Evolutionary conservation across 2,888 invertebrate species (phyloP), one percentile per base, ranked within the genome.

Genomic region (Nymphalis polychloros): DNA sequence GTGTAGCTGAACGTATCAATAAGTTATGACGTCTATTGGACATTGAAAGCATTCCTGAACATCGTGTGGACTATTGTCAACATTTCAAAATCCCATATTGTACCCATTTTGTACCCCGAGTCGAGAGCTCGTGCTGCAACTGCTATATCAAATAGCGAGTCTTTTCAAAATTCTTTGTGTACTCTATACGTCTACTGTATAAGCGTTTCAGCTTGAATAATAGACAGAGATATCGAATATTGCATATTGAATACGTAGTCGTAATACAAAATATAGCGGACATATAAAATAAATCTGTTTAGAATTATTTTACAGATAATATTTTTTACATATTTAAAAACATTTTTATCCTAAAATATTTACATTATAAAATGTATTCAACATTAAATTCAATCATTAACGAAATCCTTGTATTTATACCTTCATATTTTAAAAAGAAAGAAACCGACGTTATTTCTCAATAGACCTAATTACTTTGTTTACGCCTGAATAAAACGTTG

Each of bases 81-180:
- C 70, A 62, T 67, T 70, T 70, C 57, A 48, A 64, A 64, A 60
- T 68, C 53, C 27, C 53, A 62, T 64, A 67, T 67, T 67, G 64
- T 67, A 53, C 59, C 20, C 53, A 61, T 64, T 67, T 67, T 62
- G 67, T 64, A 53, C 35, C 57, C 46, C n/a, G 27, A 46, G 50
- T 63, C 67, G 62, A 62, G 67, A 64, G 57, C 62, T 47, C 70
- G 52, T 49, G 47, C 48, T 47, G 57, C 67, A 64, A 62, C 59
- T 64, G 64, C 63, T 53, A 46, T 64, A 63, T 64, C 52, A 63
- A 63, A 62, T 50, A 46, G 47, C 50, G 20, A 62, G 64, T 70
- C 62, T 53, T 64, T 67, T 67, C 50, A 67, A 64, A 61, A 60
- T 47, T 63, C 47, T 69, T 68, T 68, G 46, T 46, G 41, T 57